Evolutionary conservation across 2,113 vertebrate species (phyloP).

Genomic region (Xiphophorus hellerii): DNA sequence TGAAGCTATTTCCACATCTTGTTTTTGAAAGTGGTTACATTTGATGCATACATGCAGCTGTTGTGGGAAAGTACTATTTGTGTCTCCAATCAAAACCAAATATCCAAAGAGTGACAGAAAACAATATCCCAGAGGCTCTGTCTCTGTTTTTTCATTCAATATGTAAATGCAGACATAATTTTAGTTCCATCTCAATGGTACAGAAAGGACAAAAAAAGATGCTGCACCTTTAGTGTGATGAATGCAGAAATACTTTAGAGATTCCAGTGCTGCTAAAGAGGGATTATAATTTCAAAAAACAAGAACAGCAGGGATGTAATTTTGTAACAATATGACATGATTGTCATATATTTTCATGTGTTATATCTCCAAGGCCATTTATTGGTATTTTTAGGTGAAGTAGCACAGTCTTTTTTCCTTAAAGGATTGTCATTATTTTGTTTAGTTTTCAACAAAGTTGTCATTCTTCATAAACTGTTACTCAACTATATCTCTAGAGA

Average conservation of each 20-base stretch:
- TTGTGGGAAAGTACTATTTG: constrained; percentile 25
- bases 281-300: constrained; percentile 22
- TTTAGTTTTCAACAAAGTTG: constrained; percentile 18
- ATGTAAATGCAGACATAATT: constrained; percentile 35
- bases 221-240: constrained; percentile 16
- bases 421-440: constrained; percentile 21
- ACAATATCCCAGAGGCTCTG: constrained; percentile 45
- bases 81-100: constrained; percentile 46
- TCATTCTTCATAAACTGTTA: constrained; percentile 51
- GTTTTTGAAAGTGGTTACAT: constrained; percentile 6
- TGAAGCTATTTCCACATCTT: constrained; percentile 5
- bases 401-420: constrained; percentile 2
- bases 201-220: not conserved
- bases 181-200: constrained; percentile 24
- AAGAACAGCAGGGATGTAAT: constrained; percentile 20
- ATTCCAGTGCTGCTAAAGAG: constrained; percentile 20
- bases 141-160: constrained; percentile 28
- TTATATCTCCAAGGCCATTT: constrained; percentile 24
- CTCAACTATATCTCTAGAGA: constrained; percentile 23
- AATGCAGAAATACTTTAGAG: constrained; percentile 17
- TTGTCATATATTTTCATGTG: constrained; percentile 35
- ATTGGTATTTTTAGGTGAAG: constrained; percentile 54
- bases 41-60: constrained; percentile 1
- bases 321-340: not conserved
- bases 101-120: constrained; percentile 49